Evolutionary conservation across 2,113 vertebrate genomes (phyloP).

Genomic region (Peucedramus taeniatus): DNA sequence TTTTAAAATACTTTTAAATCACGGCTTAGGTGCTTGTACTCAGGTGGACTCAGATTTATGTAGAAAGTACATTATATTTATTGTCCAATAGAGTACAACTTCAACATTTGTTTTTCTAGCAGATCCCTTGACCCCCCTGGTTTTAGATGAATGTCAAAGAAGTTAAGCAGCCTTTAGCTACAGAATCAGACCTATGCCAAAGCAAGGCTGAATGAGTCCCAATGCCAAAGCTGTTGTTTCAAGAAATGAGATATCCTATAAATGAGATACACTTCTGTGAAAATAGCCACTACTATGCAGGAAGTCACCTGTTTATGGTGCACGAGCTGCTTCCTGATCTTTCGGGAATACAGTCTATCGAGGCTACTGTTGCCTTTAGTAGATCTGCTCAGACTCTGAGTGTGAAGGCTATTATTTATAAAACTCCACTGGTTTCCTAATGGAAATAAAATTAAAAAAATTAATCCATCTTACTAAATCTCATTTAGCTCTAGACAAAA

Average conservation of each 20-base stretch:
- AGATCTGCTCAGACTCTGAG: constrained; percentile 86
- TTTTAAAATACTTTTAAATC: not conserved
- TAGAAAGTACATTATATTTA: not conserved
- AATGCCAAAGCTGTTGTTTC: constrained; percentile 11
- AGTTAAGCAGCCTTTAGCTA: constrained; percentile 35
- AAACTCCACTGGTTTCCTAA: constrained; percentile 98
- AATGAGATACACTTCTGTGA: not conserved
- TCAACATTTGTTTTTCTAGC: not conserved
- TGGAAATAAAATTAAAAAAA: not conserved
- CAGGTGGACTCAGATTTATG: not conserved
- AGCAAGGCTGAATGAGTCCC: constrained; percentile 37
- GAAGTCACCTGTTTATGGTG: constrained; percentile 98
- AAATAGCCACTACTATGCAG: not conserved
- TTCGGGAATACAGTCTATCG: constrained; percentile 94
- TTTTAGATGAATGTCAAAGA: not conserved
- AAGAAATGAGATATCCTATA: not conserved
- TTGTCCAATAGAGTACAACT: not conserved
- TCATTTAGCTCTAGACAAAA: not conserved
- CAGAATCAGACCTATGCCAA: constrained; percentile 25
- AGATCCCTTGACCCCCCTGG: not conserved
- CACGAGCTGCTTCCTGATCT: constrained; percentile 97
- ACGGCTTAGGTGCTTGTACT: not conserved
- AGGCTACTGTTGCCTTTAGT: constrained; percentile 95
- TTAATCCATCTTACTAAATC: not conserved
- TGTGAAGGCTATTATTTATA: constrained; percentile 97